Conservation (phyloP, 2,888 invertebrate genomes). For the Brenthis ino region DNA sequence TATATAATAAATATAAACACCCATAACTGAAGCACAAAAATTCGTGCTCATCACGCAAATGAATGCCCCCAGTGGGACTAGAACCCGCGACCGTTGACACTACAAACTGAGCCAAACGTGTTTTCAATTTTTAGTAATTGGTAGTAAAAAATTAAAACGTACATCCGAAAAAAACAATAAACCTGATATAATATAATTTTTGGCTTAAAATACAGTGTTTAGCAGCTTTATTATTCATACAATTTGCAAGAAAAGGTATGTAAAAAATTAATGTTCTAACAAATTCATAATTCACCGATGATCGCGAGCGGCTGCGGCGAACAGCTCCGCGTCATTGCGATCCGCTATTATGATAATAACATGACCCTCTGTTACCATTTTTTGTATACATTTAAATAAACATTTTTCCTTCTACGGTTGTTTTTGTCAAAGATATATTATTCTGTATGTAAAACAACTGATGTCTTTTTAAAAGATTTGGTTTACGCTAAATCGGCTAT, state of each 20-base stretch:
- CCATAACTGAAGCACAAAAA: too few species aligned
- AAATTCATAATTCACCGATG: slow-evolving; percentile 15
- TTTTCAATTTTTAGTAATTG: too few species aligned
- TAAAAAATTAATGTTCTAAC: slow-evolving; percentile 9
- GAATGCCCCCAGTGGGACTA: too few species aligned
- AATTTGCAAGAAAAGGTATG: neutral
- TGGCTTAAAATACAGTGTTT: neutral
- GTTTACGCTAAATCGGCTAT: too few species aligned
- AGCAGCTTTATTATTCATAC: neutral
- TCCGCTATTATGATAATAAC: slow-evolving; percentile 11
- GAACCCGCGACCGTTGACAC: too few species aligned
- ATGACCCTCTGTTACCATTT: slow-evolving; percentile 10
- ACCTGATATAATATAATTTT: neutral
- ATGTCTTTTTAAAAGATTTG: too few species aligned
- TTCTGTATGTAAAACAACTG: neutral
- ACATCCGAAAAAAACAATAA: too few species aligned
- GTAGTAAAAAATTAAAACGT: too few species aligned
- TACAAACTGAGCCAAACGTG: too few species aligned
- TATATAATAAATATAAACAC: too few species aligned
- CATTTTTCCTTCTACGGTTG: neutral
- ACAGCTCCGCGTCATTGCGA: neutral
- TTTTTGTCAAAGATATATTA: neutral
- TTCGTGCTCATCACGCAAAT: too few species aligned
- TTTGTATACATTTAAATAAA: slow-evolving; percentile 11
- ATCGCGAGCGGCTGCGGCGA: slow-evolving; percentile 17